A percentile compares a stretch with the other conserved stretches of the same genome.
These are phyloP conservation scores for Eupeodes luniger DNA, from an alignment of 2,888 invertebrate genomes.

Conservation along the genomic window DNA sequence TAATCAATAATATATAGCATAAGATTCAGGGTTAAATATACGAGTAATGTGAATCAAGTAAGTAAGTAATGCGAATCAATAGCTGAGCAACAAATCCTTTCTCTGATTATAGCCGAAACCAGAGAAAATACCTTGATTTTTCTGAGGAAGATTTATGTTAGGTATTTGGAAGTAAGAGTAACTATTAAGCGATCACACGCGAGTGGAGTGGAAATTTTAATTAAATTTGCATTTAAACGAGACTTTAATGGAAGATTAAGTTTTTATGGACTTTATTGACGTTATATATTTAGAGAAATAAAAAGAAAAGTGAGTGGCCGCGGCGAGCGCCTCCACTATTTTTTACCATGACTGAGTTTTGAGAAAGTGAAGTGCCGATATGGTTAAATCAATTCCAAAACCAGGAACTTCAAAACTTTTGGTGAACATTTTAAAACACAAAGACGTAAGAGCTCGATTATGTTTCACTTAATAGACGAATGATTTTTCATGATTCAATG, in stretches of 20 bases:
- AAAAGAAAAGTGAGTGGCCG: background rate
- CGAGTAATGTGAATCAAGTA: background rate
- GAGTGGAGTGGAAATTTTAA: slow-evolving; percentile 63
- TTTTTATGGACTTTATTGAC: background rate
- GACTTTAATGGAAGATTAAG: slow-evolving; percentile 41
- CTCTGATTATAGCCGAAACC: slow-evolving; percentile 22
- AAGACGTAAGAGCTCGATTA: too few species aligned
- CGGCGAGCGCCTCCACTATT: background rate
- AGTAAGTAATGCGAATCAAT: background rate
- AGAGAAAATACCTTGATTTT: slow-evolving; percentile 19
- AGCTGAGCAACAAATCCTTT: slow-evolving; percentile 45
- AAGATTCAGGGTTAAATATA: slow-evolving; percentile 49
- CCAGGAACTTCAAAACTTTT: too few species aligned
- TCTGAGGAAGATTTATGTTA: slow-evolving; percentile 46
- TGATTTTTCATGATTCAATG: too few species aligned
- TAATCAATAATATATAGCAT: background rate
- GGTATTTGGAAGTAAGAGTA: background rate
- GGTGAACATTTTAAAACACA: too few species aligned
- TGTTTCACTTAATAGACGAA: too few species aligned
- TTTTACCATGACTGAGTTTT: background rate
- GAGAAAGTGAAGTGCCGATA: background rate
- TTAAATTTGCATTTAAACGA: slow-evolving; percentile 70
- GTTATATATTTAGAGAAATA: background rate
- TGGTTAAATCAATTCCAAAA: too few species aligned
- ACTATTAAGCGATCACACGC: slow-evolving; percentile 34